A percentile compares a stretch with the other conserved stretches of the same genome.
Evolutionary conservation across 1,140 invertebrate genomes (phyloP).

Genomic region (Drosophila yakuba): DNA sequence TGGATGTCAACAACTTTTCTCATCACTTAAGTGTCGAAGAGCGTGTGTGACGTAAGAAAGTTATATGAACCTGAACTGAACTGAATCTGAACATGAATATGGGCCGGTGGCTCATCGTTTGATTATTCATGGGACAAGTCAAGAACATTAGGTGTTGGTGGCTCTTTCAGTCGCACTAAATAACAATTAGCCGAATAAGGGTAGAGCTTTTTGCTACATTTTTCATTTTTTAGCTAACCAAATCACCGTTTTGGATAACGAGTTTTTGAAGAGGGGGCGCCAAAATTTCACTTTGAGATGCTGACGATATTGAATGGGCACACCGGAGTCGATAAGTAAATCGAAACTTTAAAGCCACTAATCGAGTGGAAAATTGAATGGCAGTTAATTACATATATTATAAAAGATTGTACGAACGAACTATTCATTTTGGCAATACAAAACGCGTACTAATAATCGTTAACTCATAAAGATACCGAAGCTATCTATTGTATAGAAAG

Average conservation of each 20-base stretch:
- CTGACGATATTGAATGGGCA: neutral
- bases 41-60: conserved; percentile 51
- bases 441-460: neutral
- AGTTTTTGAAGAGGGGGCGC: conserved; percentile 58
- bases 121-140: conserved; percentile 52
- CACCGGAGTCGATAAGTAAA: neutral
- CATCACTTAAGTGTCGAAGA: conserved; percentile 14
- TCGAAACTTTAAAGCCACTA: neutral
- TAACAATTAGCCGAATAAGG: conserved; percentile 74
- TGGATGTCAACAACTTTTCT: conserved; percentile 67
- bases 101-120: conserved; percentile 7
- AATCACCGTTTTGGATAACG: conserved; percentile 54
- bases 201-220: conserved; percentile 12
- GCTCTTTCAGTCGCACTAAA: conserved; percentile 63
- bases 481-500: neutral
- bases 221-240: conserved; percentile 9
- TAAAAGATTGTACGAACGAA: neutral
- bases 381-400: neutral
- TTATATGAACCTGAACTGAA: conserved; percentile 22
- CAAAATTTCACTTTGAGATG: conserved; percentile 29
- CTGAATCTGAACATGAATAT: conserved; percentile 14
- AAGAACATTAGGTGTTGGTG: conserved; percentile 63
- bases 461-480: neutral
- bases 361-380: conserved; percentile 12
- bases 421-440: neutral